phyloP scores from a whole-genome alignment of 2,797 vertebrate genomes.

The Anniella stebbinsi region DNA sequence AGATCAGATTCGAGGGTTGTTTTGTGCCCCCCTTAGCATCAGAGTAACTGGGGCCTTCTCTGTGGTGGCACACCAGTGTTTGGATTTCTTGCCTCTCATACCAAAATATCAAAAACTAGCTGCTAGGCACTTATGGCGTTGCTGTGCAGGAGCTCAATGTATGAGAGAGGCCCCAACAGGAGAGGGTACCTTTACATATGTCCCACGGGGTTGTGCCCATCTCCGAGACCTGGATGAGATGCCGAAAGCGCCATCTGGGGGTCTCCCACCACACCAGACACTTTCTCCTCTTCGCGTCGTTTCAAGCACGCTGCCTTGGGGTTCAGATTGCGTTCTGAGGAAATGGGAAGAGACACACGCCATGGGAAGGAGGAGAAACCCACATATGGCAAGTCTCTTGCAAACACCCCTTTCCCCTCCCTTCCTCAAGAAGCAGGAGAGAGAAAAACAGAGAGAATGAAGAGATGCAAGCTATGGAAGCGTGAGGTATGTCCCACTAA shows the following conservation, averaged over 20 bases:
- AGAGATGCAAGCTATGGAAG: background rate
- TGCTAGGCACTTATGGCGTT: too few species aligned
- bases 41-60: too few species aligned
- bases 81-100: too few species aligned
- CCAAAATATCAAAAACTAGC: too few species aligned
- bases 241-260: slow-evolving; percentile 94
- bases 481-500: background rate
- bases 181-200: slow-evolving; percentile 88
- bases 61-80: too few species aligned
- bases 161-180: background rate
- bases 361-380: slow-evolving; percentile 46
- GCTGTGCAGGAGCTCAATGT: background rate
- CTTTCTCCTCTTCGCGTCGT: slow-evolving; percentile 97
- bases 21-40: too few species aligned
- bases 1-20: too few species aligned
- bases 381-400: background rate
- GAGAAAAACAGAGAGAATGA: background rate
- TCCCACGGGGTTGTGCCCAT: slow-evolving; percentile 94
- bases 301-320: slow-evolving; percentile 99
- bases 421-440: background rate
- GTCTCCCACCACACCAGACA: slow-evolving; percentile 93
- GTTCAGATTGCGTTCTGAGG: slow-evolving; percentile 96
- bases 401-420: background rate
- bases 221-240: slow-evolving; percentile 90
- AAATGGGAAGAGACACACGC: slow-evolving; percentile 37